These are phyloP conservation scores for Antheraea assamensis DNA, from an alignment of 2,888 invertebrate species.

Conservation along the genomic window DNA sequence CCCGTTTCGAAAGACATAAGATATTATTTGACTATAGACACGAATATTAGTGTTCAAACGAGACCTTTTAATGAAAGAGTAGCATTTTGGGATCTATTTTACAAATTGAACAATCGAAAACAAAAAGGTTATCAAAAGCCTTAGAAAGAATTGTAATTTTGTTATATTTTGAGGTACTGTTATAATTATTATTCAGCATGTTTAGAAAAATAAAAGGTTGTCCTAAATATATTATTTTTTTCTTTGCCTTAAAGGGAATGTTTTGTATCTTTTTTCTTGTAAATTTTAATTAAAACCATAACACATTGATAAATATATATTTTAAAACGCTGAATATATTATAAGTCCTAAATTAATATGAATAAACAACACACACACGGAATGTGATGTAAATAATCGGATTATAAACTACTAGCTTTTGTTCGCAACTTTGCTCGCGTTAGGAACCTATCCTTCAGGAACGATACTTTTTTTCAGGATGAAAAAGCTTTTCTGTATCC, in stretches of 20 bases:
- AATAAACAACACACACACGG: too few relatives aligned
- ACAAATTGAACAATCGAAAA: conserved; percentile 30
- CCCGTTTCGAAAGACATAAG: conserved; percentile 33
- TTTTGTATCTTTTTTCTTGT: neutral
- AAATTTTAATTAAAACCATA: too few relatives aligned
- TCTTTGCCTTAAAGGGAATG: neutral
- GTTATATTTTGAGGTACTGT: too few relatives aligned
- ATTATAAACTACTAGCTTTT: too few relatives aligned
- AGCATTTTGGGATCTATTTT: conserved; percentile 49
- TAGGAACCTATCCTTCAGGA: too few relatives aligned
- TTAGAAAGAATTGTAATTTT: neutral
- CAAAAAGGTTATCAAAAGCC: conserved; percentile 26
- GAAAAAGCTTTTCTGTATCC: too few relatives aligned
- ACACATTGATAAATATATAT: too few relatives aligned
- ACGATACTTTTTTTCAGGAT: too few relatives aligned
- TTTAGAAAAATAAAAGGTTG: neutral
- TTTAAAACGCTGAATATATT: too few relatives aligned
- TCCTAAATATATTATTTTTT: neutral
- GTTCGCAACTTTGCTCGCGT: too few relatives aligned
- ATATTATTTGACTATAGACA: conserved; percentile 40
- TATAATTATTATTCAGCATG: neutral
- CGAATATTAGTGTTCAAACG: conserved; percentile 35
- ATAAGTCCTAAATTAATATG: too few relatives aligned
- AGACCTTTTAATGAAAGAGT: conserved; percentile 43
- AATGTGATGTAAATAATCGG: too few relatives aligned